These are phyloP conservation scores for Lamellibrachia satsuma DNA, from an alignment of 2,888 invertebrate species.

Conservation along the genomic window DNA sequence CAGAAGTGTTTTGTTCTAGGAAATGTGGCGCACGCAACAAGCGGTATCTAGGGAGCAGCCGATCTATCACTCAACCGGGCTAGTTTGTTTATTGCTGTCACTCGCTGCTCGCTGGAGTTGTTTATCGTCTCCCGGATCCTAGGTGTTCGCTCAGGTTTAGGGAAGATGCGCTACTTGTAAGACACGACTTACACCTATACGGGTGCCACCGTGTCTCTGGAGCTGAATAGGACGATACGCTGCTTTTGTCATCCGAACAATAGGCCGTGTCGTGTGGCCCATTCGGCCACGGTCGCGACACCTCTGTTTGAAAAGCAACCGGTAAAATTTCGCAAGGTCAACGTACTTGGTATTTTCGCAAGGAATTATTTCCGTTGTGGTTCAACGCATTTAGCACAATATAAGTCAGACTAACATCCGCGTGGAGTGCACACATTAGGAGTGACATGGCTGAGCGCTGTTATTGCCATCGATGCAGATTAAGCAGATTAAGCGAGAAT, in stretches of 20 bases:
- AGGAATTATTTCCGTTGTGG: background rate
- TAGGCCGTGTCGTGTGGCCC: background rate
- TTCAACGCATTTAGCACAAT: background rate
- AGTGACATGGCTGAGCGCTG: background rate
- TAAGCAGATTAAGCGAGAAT: background rate
- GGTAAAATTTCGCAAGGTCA: background rate
- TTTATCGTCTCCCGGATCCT: background rate
- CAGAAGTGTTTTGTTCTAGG: background rate
- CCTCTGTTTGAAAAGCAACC: background rate
- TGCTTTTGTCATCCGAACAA: background rate
- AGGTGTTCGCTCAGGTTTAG: background rate
- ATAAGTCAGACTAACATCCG: background rate
- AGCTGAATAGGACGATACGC: background rate
- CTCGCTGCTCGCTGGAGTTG: background rate
- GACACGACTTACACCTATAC: background rate
- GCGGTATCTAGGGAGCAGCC: background rate
- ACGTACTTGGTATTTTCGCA: background rate
- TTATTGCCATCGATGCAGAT: background rate
- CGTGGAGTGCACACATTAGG: background rate
- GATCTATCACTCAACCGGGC: background rate
- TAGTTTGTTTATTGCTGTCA: background rate
- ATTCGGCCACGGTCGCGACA: slow-evolving; percentile 17
- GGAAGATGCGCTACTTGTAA: background rate
- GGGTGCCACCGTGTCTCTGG: background rate
- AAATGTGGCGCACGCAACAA: background rate